Evolutionary conservation across 2,888 invertebrate species (phyloP), one percentile per base, ranked within the genome.

Genomic region (Spilarctia lutea): DNA sequence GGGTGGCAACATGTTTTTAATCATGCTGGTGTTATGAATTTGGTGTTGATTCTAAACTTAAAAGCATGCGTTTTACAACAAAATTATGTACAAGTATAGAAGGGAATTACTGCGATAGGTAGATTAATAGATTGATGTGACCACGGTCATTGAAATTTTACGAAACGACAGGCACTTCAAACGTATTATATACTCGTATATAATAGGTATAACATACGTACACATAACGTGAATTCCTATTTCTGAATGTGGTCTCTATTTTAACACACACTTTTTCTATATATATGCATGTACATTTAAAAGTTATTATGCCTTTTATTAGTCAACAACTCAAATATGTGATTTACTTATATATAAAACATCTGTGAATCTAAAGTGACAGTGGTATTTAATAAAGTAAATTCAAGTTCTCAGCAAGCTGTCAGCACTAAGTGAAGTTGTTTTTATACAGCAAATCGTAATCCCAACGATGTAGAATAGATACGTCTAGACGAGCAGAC

Each of bases 401-500:
- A 52, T 66, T 72, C 27, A 30, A 45, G 45, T 33, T 52, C 52
- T 65, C 11, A 45, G 30, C 27, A 65, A 71, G 45, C n/a, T 60
- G 27, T 60, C n/a, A 63, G 42, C 71, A 65, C 45, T 71, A 30
- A 42, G 42, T 24, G 68, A 78, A 83, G 60, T 30, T 60, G n/a
- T 60, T 60, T 42, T 56, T n/a, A 56, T 13, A 27, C n/a, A 80
- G 42, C 72, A 75, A 77, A 65, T 76, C 73, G 71, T 75, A 78
- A 79, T 79, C 79, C 75, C n/a, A 60, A 60, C 73, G 71, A 52
- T 39, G 67, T 77, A 80, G 75, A 80, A 81, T 80, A 77, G 78
- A 71, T 75, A 75, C 52, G 84, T 83, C 84, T 83, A 83, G 84
- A 82, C 84, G 56, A 7, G 63, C 65, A 79, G 77, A 82, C 78